phyloP scores from a whole-genome alignment of 2,113 vertebrate species.

The Trematomus loennbergii region DNA sequence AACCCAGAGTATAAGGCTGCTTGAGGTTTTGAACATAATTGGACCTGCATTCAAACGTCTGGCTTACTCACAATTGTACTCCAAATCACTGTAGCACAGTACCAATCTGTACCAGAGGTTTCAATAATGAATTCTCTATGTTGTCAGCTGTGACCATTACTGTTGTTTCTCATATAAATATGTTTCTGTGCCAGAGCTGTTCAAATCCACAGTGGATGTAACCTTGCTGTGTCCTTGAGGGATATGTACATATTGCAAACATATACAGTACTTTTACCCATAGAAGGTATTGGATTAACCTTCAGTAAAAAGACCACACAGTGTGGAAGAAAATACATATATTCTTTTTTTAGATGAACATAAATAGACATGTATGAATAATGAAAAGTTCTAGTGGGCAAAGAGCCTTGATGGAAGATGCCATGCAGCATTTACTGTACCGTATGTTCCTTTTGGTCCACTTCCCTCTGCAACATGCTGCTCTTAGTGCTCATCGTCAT shows the following conservation, averaged over 20 bases:
- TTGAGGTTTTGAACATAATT: conserved; percentile 22
- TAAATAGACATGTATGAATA: conserved; percentile 44
- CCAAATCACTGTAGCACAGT: neutral
- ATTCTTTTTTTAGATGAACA: neutral
- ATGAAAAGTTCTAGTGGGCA: conserved; percentile 27
- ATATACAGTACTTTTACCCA: neutral
- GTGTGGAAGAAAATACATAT: conserved; percentile 10
- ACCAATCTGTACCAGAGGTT: neutral
- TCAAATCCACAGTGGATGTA: conserved; percentile 16
- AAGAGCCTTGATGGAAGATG: conserved; percentile 22
- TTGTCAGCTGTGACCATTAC: neutral
- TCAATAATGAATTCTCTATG: neutral
- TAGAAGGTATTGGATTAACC: conserved; percentile 5
- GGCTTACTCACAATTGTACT: conserved; percentile 4
- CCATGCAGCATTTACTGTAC: neutral
- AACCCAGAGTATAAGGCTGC: neutral
- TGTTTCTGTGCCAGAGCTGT: conserved; percentile 8
- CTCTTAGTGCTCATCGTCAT: neutral
- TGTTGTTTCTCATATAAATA: neutral
- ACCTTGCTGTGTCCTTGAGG: conserved; percentile 56
- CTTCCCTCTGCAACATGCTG: conserved; percentile 9
- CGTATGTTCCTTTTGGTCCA: conserved; percentile 7
- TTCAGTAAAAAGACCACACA: conserved; percentile 14
- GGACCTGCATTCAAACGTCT: neutral
- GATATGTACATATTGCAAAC: conserved; percentile 8